These are phyloP conservation scores for Sceloporus undulatus DNA, from an alignment of 2,113 vertebrate genomes.

Conservation along the genomic window DNA sequence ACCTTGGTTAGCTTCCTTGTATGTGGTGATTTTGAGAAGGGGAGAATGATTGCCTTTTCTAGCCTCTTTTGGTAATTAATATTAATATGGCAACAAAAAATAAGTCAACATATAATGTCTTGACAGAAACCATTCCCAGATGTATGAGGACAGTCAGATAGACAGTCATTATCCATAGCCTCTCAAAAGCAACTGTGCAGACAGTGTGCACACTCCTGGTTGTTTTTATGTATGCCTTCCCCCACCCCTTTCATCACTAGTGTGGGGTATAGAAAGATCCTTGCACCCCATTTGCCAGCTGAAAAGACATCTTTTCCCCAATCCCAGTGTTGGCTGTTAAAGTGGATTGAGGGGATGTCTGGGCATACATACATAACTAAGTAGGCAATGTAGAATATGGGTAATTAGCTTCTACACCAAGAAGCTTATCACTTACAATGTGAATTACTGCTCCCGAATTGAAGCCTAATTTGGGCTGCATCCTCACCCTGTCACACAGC, in stretches of 20 bases:
- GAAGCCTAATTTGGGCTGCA: too few relatives aligned
- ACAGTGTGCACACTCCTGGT: background rate
- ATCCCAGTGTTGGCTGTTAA: background rate
- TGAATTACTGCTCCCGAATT: too few relatives aligned
- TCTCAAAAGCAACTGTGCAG: background rate
- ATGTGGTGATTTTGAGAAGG: slow-evolving; percentile 19
- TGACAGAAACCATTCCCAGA: background rate
- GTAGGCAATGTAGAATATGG: too few relatives aligned
- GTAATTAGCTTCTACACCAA: too few relatives aligned
- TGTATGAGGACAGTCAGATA: background rate
- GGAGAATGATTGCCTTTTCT: background rate
- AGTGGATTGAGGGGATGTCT: too few relatives aligned
- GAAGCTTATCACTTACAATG: too few relatives aligned
- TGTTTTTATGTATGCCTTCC: background rate
- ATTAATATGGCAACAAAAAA: background rate
- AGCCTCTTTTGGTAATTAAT: slow-evolving; percentile 36
- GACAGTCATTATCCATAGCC: background rate
- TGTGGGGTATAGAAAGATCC: too few relatives aligned
- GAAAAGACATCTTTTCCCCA: background rate
- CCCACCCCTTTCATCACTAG: too few relatives aligned
- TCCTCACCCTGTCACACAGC: too few relatives aligned
- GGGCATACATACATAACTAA: too few relatives aligned
- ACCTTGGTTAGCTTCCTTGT: slow-evolving; percentile 13
- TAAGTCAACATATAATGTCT: background rate
- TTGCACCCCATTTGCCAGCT: background rate